Evolutionary conservation across 2,888 invertebrate genomes (phyloP).

Genomic region (Pterostichus madidus): DNA sequence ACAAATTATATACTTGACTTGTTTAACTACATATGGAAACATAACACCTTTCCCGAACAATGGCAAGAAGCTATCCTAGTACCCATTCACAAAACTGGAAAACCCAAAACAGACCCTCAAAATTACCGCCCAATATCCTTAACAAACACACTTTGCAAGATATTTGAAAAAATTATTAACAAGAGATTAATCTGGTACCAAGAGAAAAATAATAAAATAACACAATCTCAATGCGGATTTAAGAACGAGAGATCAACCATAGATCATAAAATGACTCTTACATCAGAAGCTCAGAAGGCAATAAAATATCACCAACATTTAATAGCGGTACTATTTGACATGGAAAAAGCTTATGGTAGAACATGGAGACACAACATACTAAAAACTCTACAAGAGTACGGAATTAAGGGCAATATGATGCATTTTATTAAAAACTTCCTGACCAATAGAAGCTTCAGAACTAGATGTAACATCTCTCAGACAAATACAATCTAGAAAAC

Average conservation of each 20-base stretch:
- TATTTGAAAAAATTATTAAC: too few species aligned
- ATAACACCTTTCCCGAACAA: too few species aligned
- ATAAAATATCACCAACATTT: not conserved
- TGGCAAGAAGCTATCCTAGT: too few species aligned
- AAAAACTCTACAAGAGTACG: conserved; percentile 25
- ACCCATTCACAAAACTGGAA: too few species aligned
- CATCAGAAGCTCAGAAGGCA: conserved; percentile 20
- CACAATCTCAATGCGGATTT: conserved; percentile 29
- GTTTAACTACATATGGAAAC: conserved; percentile 17
- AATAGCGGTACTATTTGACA: too few species aligned
- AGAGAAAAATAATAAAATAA: conserved; percentile 24
- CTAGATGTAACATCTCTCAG: conserved; percentile 5
- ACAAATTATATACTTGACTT: conserved; percentile 1
- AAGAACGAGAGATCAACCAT: conserved; percentile 2
- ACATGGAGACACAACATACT: too few species aligned
- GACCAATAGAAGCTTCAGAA: conserved; percentile 22
- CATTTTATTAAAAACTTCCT: conserved; percentile 56
- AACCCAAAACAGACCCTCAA: too few species aligned
- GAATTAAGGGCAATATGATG: conserved; percentile 54
- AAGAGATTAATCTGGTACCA: conserved; percentile 53
- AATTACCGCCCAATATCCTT: too few species aligned
- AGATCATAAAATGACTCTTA: conserved; percentile 26
- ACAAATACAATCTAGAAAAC: conserved; percentile 59
- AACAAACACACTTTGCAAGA: too few species aligned
- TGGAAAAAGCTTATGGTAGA: too few species aligned